Evolutionary conservation across 2,888 invertebrate genomes (phyloP), one percentile per base, ranked within the genome.

Genomic region (Thereva nobilitata): DNA sequence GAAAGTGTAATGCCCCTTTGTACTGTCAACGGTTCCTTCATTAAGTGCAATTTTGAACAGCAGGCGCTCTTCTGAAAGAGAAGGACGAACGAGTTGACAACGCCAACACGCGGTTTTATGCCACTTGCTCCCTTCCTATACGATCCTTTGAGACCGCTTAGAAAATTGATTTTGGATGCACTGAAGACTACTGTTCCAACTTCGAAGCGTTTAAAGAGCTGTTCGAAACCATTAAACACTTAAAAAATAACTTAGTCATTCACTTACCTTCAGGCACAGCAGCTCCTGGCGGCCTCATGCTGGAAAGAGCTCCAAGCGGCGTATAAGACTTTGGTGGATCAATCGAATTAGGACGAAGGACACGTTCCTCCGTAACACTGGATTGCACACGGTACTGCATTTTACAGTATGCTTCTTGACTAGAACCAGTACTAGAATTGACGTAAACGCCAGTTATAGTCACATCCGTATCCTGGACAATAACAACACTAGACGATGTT

Each of bases 331-430:
- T 88, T 74, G 83, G 72, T 80, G 76, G 73, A 70, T 79, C 79
- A 12, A 77, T 77, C 2, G 79, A 80, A 50, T 74, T 78, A 2
- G 80, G 79, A 3, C 78, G 88, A 85, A 92, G 88, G 37, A 92
- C 88, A 56, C 92, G 91, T 61, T 93, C 91, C 72, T 92, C 92
- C 8, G 93, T 93, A 77, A 92, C 93, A 61, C 92, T 93, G 56
- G 92, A 91, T 72, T 92, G 92, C 73, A 93, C 93, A 71, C 92
- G 87, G 79, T 93, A 93, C 82, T 93, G 92, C 91, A 93, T 92
- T 72, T 91, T 92, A 79, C 93, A 93, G 77, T 89, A 93, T 40
- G 92, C 91, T 77, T 89, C 91, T 76, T 87, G 87, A 72, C 91
- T 92, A 42, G 87, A 87, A 66, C 88, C 84, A 2, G 89, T 89